A percentile compares a stretch with the other conserved stretches of the same genome.
phyloP scores from a whole-genome alignment of 2,888 invertebrate species.

The Priocnemis perturbator region DNA sequence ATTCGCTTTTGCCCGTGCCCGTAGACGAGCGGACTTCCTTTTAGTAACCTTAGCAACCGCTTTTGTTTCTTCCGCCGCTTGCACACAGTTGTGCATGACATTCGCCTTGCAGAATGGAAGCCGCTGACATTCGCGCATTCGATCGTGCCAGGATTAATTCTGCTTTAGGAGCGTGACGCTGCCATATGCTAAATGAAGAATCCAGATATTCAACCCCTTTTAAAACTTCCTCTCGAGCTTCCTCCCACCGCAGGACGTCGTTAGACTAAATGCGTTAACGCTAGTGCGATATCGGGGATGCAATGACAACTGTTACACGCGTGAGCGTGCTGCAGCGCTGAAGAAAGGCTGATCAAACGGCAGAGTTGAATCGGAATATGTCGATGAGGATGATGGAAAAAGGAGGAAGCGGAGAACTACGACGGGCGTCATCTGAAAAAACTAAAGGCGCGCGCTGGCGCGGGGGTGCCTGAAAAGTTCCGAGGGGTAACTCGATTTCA shows the following conservation, averaged over 20 bases:
- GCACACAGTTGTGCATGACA: neutral
- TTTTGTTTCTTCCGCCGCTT: neutral
- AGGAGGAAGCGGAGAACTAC: neutral
- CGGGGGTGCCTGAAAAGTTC: slow-evolving; percentile 45
- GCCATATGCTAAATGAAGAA: neutral
- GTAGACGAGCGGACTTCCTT: slow-evolving; percentile 11
- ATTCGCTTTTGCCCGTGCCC: slow-evolving; percentile 9
- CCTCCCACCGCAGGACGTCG: too few relatives aligned
- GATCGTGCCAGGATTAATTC: neutral
- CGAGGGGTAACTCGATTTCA: slow-evolving; percentile 68
- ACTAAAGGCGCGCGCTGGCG: slow-evolving; percentile 9
- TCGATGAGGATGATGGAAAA: too few relatives aligned
- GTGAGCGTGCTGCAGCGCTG: too few relatives aligned
- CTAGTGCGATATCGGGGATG: too few relatives aligned
- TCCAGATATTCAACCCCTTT: neutral
- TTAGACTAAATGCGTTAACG: too few relatives aligned
- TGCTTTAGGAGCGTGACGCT: slow-evolving; percentile 2
- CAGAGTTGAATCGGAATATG: too few relatives aligned
- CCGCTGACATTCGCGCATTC: neutral
- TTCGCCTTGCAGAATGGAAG: slow-evolving; percentile 1
- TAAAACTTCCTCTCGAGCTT: too few relatives aligned
- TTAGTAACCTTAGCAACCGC: slow-evolving; percentile 2
- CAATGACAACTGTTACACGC: too few relatives aligned
- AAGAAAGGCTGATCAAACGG: too few relatives aligned
- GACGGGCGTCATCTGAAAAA: neutral